Evolutionary conservation across 2,113 vertebrate species (phyloP).

Genomic region (Passer montanus): DNA sequence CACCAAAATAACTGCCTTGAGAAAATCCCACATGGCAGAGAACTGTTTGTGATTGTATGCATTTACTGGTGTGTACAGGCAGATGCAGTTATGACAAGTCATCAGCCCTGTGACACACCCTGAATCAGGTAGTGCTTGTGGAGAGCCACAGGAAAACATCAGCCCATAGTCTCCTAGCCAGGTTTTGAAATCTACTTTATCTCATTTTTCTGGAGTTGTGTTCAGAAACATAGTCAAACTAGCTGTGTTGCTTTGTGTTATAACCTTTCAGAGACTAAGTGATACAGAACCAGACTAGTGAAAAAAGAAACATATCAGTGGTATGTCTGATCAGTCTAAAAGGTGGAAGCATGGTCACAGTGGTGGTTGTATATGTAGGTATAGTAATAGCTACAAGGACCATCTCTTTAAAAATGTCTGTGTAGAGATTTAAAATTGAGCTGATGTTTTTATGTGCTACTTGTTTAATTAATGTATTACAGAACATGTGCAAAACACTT

Average conservation of each 20-base stretch:
- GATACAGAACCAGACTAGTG: not conserved
- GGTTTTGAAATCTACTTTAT: not conserved
- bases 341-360: not conserved
- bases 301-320: not conserved
- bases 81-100: not conserved
- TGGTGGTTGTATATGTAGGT: not conserved
- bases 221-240: not conserved
- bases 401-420: not conserved
- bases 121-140: rapidly evolving
- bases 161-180: not conserved
- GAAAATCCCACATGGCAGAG: not conserved
- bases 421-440: slow-evolving; percentile 8
- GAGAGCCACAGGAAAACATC: not conserved
- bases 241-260: not conserved
- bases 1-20: not conserved
- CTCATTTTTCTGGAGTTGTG: not conserved
- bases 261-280: not conserved
- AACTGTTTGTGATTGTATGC: not conserved
- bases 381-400: not conserved
- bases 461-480: not conserved
- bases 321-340: not conserved
- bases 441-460: not conserved
- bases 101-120: not conserved
- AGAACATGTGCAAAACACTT: slow-evolving; percentile 52
- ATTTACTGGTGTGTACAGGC: not conserved